Base-by-base conservation (phyloP, 2,797 vertebrate genomes). In the Momotus momota region DNA sequence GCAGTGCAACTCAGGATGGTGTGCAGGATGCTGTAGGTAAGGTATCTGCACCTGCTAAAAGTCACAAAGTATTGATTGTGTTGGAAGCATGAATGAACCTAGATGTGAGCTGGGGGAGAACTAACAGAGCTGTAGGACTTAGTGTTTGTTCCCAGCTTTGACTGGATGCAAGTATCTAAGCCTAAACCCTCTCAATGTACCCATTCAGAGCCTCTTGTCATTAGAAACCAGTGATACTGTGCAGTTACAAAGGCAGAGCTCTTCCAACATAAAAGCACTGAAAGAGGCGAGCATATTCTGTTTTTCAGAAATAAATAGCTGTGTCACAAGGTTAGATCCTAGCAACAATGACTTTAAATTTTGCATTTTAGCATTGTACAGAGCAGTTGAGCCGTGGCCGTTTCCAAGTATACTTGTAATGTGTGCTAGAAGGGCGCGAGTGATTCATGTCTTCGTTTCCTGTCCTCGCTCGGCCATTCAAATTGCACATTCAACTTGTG, bases 311-410 rank as follows among this genome's bases (percentile, higher is more conserved):
- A 9, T 52, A 91, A 86, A 77, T 71, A 66, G 57, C 60, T 93
- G 41, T 93, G 77, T 83, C 58, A 69, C 35, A 55, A 61, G 80
- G 75, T 93, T 94, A 80, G 85, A 85, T 64, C 45, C 45, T 18
- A 64, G 43, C 0, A 0, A 69, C 70, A 75, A 31, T 71, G 41
- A 86, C 91, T 90, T 90, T 31, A 85, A 71, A 75, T 81, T 74
- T 81, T 90, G 69, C 27, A 27, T 86, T 92, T 91, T 72, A 65
- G 54, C 57, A 66, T 88, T 91, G 79, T 89, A 35, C 62, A 61
- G 54, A 94, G 79, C 87, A 86, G 55, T 29, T 90, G 66, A 94
- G 77, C 74, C 2, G 2, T 96, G 54, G 52, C 86, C 0, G 3
- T 92, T 91, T 80, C 71, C 40, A 89, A 62, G 38, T 54, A 40